These are phyloP conservation scores for Mirounga angustirostris DNA, from an alignment of 2,113 vertebrate genomes.

Conservation along the genomic window DNA sequence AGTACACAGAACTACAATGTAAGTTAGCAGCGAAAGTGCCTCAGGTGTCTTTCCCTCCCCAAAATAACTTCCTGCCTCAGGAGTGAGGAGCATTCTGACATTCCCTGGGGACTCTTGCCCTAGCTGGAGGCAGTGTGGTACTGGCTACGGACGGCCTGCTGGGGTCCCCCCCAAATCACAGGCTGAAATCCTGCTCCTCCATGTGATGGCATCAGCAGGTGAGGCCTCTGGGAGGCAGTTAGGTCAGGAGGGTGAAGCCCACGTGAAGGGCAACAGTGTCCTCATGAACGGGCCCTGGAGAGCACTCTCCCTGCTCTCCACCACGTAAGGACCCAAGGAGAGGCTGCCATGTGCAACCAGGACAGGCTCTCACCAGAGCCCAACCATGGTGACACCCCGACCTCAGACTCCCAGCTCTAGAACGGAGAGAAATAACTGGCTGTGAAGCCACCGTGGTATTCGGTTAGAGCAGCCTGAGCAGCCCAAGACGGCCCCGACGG, in stretches of 20 bases:
- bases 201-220: neutral
- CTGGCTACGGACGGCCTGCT: fast-evolving
- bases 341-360: fast-evolving
- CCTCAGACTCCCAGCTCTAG: neutral
- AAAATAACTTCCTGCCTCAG: neutral
- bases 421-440: neutral
- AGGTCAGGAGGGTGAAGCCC: neutral
- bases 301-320: neutral
- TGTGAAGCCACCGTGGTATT: neutral
- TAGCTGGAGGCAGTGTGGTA: neutral
- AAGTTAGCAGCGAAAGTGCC: neutral
- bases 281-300: neutral
- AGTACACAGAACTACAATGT: neutral
- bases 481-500: fast-evolving
- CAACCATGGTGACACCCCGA: neutral
- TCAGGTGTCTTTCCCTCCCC: neutral
- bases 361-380: neutral
- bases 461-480: fast-evolving
- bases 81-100: neutral
- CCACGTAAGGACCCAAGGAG: fast-evolving
- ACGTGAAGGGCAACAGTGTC: neutral
- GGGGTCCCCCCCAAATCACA: no score
- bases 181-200: neutral
- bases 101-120: neutral
- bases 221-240: neutral